A percentile compares a stretch with the other conserved stretches of the same genome.
Conservation (phyloP, 2,113 vertebrate genomes). For the Syngnathus typhle region DNA sequence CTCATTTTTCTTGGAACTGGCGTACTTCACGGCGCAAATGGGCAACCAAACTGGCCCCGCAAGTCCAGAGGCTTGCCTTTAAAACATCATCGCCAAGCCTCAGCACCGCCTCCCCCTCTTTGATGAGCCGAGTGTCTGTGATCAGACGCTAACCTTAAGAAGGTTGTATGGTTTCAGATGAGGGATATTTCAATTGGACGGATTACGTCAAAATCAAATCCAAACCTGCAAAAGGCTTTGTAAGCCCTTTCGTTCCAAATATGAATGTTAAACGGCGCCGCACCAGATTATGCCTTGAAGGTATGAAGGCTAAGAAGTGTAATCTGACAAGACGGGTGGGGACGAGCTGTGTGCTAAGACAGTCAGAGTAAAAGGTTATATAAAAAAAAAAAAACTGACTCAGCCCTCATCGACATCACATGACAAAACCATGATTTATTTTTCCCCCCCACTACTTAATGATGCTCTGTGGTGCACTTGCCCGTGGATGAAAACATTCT, state of each 20-base stretch:
- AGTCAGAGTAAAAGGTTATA: background rate
- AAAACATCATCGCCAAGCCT: slow-evolving; percentile 5
- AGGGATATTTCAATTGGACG: background rate
- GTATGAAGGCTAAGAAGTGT: slow-evolving; percentile 24
- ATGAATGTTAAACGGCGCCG: background rate
- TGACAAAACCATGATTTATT: slow-evolving; percentile 41
- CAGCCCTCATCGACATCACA: slow-evolving; percentile 47
- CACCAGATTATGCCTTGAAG: background rate
- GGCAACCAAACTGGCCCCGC: background rate
- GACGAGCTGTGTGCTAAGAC: background rate
- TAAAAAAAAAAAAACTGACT: slow-evolving; percentile 7
- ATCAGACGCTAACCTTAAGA: background rate
- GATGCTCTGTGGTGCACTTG: slow-evolving; percentile 22
- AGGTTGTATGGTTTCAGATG: background rate
- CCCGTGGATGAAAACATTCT: slow-evolving; percentile 1
- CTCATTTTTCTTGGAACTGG: slow-evolving; percentile 18
- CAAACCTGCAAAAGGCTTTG: too few species aligned
- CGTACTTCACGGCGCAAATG: slow-evolving; percentile 9
- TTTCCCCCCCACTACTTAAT: slow-evolving; percentile 32
- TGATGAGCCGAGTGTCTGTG: slow-evolving; percentile 8
- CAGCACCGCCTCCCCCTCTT: background rate
- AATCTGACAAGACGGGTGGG: slow-evolving; percentile 7
- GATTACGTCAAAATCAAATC: background rate
- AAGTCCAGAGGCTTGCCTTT: slow-evolving; percentile 15
- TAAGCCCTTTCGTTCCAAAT: background rate